These are phyloP conservation scores for Upupa epops DNA, from an alignment of 2,113 vertebrate genomes.

Conservation along the genomic window DNA sequence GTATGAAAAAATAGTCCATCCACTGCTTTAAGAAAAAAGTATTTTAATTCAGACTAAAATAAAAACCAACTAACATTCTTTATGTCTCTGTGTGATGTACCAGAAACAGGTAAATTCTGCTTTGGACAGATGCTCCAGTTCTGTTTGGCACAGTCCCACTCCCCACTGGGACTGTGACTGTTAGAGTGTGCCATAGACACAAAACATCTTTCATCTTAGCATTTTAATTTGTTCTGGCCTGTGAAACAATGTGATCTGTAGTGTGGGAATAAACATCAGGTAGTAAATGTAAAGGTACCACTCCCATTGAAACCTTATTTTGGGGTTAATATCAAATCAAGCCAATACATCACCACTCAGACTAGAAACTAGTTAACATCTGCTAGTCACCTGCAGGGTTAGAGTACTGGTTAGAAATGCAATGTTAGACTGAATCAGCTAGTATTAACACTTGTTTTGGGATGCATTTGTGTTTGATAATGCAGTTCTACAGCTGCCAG, in stretches of 20 bases:
- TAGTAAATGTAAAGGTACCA: not conserved
- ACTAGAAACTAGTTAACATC: not conserved
- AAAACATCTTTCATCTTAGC: not conserved
- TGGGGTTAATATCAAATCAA: not conserved
- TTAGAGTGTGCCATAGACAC: not conserved
- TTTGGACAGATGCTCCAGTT: not conserved
- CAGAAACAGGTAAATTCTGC: not conserved
- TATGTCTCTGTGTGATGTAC: not conserved
- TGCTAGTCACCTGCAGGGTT: no score
- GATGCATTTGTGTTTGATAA: not conserved
- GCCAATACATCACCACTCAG: not conserved
- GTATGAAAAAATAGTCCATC: slow-evolving; percentile 65
- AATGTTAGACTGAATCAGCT: not conserved
- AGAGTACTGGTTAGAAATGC: not conserved
- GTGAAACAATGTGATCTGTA: not conserved
- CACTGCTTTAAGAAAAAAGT: not conserved
- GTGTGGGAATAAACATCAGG: not conserved
- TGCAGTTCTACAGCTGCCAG: not conserved
- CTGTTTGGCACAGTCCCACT: not conserved
- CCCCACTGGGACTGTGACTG: not conserved
- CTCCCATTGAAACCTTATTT: not conserved
- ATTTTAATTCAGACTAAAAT: slow-evolving; percentile 66
- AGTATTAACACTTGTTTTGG: not conserved
- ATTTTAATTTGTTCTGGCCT: not conserved
- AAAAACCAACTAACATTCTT: slow-evolving; percentile 36